A percentile compares a stretch with the other conserved stretches of the same genome.
Evolutionary conservation across 2,888 invertebrate genomes (phyloP).

Genomic region (Napeogenes sylphis): DNA sequence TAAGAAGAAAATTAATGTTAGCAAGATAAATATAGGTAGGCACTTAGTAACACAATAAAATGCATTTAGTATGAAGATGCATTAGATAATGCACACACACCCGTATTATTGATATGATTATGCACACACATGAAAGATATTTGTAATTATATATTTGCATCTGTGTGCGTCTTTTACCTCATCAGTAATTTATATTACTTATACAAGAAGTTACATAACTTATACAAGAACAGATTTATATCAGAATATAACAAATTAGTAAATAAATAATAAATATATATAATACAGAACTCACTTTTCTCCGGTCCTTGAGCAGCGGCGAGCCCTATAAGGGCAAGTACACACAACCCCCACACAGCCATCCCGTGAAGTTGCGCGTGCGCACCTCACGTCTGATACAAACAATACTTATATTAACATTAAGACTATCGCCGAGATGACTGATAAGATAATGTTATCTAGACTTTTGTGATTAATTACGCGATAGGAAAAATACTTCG

Average conservation of each 20-base stretch:
- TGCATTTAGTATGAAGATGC: no score
- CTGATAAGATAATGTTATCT: conserved; percentile 65
- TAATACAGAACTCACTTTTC: conserved; percentile 48
- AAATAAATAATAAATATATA: neutral
- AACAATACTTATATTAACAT: conserved; percentile 48
- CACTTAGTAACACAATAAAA: no score
- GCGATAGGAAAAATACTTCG: conserved; percentile 65
- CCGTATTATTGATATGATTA: no score
- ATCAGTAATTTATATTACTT: no score
- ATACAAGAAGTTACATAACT: neutral
- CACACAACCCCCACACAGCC: conserved; percentile 39
- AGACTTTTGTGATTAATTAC: conserved; percentile 55
- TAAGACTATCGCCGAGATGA: conserved; percentile 38
- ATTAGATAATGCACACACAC: no score
- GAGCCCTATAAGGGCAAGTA: conserved; percentile 43
- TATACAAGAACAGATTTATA: neutral
- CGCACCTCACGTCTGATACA: conserved; percentile 54
- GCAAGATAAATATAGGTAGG: no score
- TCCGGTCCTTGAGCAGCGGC: conserved; percentile 52
- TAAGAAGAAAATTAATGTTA: no score
- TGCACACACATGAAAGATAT: no score
- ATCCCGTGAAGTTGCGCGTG: conserved; percentile 38
- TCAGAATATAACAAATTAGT: conserved; percentile 1
- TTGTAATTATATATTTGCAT: no score
- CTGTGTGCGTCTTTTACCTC: no score